Conservation (phyloP, 2,888 invertebrate species). For the Lacanobia wlatinum region DNA sequence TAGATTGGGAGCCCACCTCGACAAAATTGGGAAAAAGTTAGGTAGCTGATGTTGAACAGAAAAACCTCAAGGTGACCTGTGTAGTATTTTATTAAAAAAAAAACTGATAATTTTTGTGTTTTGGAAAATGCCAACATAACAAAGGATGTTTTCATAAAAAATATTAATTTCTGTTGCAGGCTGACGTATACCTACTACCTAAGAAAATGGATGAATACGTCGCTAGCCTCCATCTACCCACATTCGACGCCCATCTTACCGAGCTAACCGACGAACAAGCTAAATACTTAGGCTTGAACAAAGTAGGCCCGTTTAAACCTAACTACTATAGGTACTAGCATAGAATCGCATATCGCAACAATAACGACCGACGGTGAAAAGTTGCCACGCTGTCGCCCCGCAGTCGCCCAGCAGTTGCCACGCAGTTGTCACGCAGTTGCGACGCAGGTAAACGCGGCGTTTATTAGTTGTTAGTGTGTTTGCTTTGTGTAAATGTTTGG, state of each 20-base stretch:
- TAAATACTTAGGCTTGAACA: constrained; percentile 98
- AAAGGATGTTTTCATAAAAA: constrained; percentile 42
- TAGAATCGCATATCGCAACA: constrained; percentile 52
- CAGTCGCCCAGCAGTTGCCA: constrained; percentile 43
- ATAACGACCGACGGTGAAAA: constrained; percentile 50
- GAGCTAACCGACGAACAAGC: constrained; percentile 99
- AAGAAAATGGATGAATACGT: constrained; percentile 99
- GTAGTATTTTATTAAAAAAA: neutral
- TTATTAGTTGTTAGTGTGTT: constrained; percentile 53
- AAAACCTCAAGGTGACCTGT: neutral
- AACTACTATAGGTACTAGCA: constrained; percentile 97
- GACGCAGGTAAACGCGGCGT: constrained; percentile 45
- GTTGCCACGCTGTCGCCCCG: constrained; percentile 42
- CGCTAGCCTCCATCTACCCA: constrained; percentile 98
- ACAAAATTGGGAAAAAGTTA: neutral
- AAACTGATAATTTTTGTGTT: neutral
- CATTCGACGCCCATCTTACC: constrained; percentile 99
- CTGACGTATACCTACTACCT: constrained; percentile 98
- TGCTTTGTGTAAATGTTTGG: constrained; percentile 61
- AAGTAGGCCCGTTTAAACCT: constrained; percentile 99
- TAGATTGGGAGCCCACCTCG: neutral
- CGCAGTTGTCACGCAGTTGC: constrained; percentile 51
- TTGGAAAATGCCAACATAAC: neutral
- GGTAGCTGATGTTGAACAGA: too few species aligned
- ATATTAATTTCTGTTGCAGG: constrained; percentile 76